These are phyloP conservation scores for Fabriciana adippe DNA, from an alignment of 2,888 invertebrate genomes.

Conservation along the genomic window DNA sequence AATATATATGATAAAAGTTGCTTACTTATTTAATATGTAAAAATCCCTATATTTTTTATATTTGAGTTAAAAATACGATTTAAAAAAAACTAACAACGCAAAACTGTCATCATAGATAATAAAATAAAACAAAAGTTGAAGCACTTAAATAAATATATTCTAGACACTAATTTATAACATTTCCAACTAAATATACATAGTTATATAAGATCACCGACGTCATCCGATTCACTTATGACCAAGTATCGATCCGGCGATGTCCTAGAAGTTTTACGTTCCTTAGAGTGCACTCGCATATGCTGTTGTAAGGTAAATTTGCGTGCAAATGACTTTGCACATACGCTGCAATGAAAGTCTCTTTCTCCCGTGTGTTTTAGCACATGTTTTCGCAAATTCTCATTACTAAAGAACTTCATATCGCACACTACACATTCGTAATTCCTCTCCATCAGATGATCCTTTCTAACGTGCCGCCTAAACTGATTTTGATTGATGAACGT, in stretches of 20 bases:
- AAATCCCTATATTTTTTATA: no score
- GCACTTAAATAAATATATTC: conserved; percentile 8
- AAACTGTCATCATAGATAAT: neutral
- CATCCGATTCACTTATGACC: conserved; percentile 35
- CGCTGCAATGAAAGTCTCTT: conserved; percentile 56
- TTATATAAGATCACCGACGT: neutral
- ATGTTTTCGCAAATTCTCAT: conserved; percentile 57
- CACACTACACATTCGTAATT: conserved; percentile 44
- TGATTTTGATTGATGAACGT: conserved; percentile 39
- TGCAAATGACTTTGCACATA: conserved; percentile 52
- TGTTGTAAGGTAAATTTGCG: conserved; percentile 42
- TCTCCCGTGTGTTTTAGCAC: conserved; percentile 57
- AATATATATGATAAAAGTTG: neutral
- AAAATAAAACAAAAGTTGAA: neutral
- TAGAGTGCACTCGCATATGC: conserved; percentile 45
- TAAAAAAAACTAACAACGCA: neutral
- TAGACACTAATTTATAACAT: neutral
- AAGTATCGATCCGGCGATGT: conserved; percentile 8
- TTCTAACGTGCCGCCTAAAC: conserved; percentile 40
- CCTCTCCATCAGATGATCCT: conserved; percentile 45
- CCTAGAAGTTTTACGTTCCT: conserved; percentile 20
- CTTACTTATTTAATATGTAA: no score
- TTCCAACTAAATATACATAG: neutral
- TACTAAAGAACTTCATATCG: conserved; percentile 54
- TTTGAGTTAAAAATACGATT: neutral